Evolutionary conservation across 2,888 invertebrate genomes (phyloP).

Genomic region (Mylabris sibirica): DNA sequence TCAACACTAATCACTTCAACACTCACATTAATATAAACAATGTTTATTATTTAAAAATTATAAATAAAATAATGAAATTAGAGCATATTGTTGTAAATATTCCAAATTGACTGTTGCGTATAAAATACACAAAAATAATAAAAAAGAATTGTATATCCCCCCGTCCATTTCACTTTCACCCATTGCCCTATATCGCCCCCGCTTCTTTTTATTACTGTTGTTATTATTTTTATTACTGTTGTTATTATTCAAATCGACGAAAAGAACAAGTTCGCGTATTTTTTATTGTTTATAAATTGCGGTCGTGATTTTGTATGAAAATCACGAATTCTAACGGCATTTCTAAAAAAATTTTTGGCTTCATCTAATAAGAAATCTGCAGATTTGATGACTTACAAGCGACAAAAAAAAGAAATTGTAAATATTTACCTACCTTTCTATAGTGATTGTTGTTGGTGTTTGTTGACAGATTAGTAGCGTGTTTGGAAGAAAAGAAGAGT

Average conservation of each 20-base stretch:
- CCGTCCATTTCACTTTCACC: constrained; percentile 57
- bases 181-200: constrained; percentile 54
- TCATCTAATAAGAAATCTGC: neutral
- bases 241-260: constrained; percentile 16
- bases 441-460: constrained; percentile 32
- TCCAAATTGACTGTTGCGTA: neutral
- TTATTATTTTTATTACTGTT: constrained; percentile 7
- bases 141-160: constrained; percentile 41
- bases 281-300: constrained; percentile 22
- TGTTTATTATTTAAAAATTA: constrained; percentile 33
- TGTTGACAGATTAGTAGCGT: constrained; percentile 16
- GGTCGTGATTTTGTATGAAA: constrained; percentile 36
- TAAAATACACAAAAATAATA: neutral
- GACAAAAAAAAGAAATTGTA: neutral
- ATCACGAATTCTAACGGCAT: constrained; percentile 33
- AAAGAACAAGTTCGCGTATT: constrained; percentile 35
- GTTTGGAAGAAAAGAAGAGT: constrained; percentile 52
- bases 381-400: neutral
- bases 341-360: neutral
- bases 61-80: constrained; percentile 18
- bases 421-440: constrained; percentile 41
- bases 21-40: neutral
- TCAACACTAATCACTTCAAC: neutral
- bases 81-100: constrained; percentile 7
- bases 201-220: neutral